These are phyloP conservation scores for Pogonus chalceus DNA, from an alignment of 1,140 invertebrate genomes.

Conservation along the genomic window DNA sequence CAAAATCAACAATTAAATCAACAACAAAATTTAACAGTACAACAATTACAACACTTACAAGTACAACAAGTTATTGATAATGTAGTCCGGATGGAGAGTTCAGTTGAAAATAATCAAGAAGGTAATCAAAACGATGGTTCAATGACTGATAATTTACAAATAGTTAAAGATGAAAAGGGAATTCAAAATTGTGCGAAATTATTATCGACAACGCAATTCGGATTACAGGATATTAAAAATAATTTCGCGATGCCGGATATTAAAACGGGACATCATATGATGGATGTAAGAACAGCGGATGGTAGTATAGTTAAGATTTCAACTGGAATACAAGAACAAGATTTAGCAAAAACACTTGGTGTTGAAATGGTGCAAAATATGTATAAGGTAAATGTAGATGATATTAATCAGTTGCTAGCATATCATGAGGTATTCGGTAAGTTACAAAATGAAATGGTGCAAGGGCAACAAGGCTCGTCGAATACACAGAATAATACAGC, in stretches of 20 bases:
- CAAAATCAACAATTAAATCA: slow-evolving; percentile 24
- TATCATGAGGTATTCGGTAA: slow-evolving; percentile 84
- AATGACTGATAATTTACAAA: slow-evolving; percentile 24
- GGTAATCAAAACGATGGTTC: slow-evolving; percentile 17
- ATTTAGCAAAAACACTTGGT: slow-evolving; percentile 55
- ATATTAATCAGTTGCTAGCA: slow-evolving; percentile 69
- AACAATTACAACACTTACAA: slow-evolving; percentile 33
- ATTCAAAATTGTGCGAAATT: slow-evolving; percentile 29
- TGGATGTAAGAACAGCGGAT: slow-evolving; percentile 57
- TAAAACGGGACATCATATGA: slow-evolving; percentile 46
- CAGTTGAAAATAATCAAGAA: slow-evolving; percentile 24
- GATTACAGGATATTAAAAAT: slow-evolving; percentile 33
- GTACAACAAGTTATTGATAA: slow-evolving; percentile 33
- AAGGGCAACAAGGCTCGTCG: slow-evolving; percentile 34
- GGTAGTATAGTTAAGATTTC: slow-evolving; percentile 64
- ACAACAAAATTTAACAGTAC: slow-evolving; percentile 28
- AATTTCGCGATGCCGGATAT: slow-evolving; percentile 39
- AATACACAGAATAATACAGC: slow-evolving; percentile 13
- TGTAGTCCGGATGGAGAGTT: slow-evolving; percentile 28
- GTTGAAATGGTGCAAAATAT: slow-evolving; percentile 61
- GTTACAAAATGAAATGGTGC: slow-evolving; percentile 49
- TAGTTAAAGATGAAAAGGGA: slow-evolving; percentile 33
- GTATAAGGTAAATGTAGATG: slow-evolving; percentile 77
- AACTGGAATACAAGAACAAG: slow-evolving; percentile 50
- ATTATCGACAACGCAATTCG: slow-evolving; percentile 25